phyloP scores from a whole-genome alignment of 2,113 vertebrate species.

The Aptenodytes forsteri region DNA sequence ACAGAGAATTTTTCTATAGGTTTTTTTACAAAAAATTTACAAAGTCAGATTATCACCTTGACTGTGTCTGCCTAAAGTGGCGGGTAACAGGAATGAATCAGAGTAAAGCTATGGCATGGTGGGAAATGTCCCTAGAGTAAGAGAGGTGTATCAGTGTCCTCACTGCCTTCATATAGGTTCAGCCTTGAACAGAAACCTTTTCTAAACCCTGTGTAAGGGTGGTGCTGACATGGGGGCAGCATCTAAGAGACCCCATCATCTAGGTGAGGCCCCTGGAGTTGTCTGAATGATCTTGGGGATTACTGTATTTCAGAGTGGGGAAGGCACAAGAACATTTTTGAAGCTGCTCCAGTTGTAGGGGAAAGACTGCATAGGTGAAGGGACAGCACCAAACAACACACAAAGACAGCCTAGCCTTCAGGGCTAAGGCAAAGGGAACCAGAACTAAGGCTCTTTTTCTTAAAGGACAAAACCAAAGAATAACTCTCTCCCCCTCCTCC shows the following conservation, averaged over 20 bases:
- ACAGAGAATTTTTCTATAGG: neutral
- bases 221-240: neutral
- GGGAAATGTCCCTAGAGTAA: neutral
- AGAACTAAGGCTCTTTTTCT: neutral
- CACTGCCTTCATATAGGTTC: neutral
- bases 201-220: neutral
- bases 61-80: neutral
- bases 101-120: neutral
- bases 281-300: too few relatives aligned
- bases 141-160: neutral
- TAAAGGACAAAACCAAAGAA: neutral
- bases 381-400: neutral
- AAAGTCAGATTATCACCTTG: neutral
- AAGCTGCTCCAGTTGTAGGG: neutral
- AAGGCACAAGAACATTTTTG: neutral
- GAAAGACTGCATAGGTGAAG: neutral
- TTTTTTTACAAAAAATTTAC: neutral
- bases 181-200: neutral
- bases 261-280: neutral
- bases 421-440: neutral
- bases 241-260: neutral
- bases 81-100: neutral
- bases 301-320: neutral
- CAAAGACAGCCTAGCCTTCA: neutral
- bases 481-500: neutral